phyloP scores from a whole-genome alignment of 2,797 vertebrate species.

The Aplochiton taeniatus region DNA sequence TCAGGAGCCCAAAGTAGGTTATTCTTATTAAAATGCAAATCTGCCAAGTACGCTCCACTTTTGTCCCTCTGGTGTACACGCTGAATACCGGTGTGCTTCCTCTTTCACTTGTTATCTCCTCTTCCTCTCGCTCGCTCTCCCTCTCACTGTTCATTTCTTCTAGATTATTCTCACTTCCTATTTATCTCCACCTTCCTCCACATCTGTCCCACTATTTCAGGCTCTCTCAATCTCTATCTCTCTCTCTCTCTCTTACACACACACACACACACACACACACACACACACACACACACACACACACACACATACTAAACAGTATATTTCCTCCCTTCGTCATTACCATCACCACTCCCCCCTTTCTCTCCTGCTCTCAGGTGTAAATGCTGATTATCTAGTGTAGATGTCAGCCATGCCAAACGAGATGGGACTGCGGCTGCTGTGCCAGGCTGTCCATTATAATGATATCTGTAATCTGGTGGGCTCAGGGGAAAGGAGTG shows the following conservation, averaged over 20 bases:
- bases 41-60: conserved; percentile 50
- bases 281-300: too few species aligned
- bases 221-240: background rate
- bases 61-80: conserved; percentile 28
- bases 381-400: conserved; percentile 72
- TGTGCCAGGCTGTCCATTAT: conserved; percentile 68
- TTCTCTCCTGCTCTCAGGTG: conserved; percentile 48
- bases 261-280: too few species aligned
- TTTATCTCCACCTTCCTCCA: background rate
- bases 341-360: background rate
- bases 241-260: background rate
- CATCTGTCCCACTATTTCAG: background rate
- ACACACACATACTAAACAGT: too few species aligned
- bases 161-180: conserved; percentile 16
- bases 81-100: conserved; percentile 25
- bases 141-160: conserved; percentile 22
- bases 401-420: conserved; percentile 70
- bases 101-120: conserved; percentile 1
- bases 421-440: conserved; percentile 73
- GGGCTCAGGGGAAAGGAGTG: conserved; percentile 36
- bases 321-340: background rate
- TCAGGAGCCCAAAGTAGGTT: conserved; percentile 52
- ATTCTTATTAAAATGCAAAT: conserved; percentile 72
- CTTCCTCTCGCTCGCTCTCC: conserved; percentile 16
- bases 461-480: conserved; percentile 75